phyloP scores from a whole-genome alignment of 2,888 invertebrate species.

The Patella caerulea region DNA sequence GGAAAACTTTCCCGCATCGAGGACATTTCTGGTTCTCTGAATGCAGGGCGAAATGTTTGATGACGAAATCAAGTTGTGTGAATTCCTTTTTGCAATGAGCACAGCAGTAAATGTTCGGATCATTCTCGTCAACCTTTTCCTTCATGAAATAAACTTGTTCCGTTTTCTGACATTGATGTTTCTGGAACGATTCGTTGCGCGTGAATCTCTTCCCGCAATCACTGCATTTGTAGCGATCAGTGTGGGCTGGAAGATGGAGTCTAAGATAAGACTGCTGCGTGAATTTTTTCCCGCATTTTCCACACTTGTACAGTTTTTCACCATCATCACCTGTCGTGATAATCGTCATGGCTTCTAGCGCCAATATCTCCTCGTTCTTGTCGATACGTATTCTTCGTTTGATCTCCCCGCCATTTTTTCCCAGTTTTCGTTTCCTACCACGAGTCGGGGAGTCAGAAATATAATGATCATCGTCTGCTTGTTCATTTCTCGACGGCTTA shows the following conservation, averaged over 20 bases:
- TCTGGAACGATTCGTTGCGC: conserved; percentile 60
- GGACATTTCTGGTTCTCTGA: conserved; percentile 35
- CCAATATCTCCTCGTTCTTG: conserved; percentile 23
- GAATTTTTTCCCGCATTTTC: conserved; percentile 71
- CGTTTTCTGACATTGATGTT: conserved; percentile 52
- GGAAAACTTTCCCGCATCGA: conserved; percentile 29
- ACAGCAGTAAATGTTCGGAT: conserved; percentile 35
- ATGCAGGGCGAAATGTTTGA: conserved; percentile 36
- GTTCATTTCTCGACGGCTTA: conserved; percentile 34
- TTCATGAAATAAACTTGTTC: conserved; percentile 32
- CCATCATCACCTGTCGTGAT: conserved; percentile 38
- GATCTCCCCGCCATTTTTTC: not conserved
- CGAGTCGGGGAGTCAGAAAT: conserved; percentile 23
- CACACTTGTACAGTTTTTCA: conserved; percentile 49
- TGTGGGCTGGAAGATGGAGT: conserved; percentile 72
- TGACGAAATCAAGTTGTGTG: conserved; percentile 34
- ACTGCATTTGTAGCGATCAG: conserved; percentile 66
- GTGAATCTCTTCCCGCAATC: conserved; percentile 66
- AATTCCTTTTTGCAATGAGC: conserved; percentile 42
- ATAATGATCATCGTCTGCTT: conserved; percentile 42
- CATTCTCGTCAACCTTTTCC: conserved; percentile 33
- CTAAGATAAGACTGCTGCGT: conserved; percentile 72
- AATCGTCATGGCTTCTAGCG: conserved; percentile 34
- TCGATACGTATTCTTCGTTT: conserved; percentile 15
- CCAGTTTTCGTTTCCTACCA: conserved; percentile 18